Conservation (phyloP, 2,113 vertebrate species). For the Clarias batrachus region DNA sequence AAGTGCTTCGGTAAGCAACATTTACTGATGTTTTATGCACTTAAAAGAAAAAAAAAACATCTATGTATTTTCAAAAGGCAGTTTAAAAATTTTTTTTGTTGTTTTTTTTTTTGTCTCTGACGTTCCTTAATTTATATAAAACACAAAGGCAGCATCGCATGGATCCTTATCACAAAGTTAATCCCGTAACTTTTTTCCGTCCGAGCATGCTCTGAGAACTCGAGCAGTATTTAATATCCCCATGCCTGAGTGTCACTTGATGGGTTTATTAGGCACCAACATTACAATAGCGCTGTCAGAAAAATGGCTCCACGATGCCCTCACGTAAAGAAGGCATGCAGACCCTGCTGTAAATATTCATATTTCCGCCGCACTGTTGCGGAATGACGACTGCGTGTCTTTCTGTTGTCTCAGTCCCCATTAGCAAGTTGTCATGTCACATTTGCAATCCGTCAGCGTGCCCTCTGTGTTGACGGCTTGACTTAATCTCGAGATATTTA, state of each 20-base stretch:
- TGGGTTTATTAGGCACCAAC: background rate
- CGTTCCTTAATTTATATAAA: background rate
- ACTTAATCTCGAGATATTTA: conserved; percentile 10
- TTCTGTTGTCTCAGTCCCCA: background rate
- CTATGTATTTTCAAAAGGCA: background rate
- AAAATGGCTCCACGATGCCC: background rate
- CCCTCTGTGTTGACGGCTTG: conserved; percentile 2
- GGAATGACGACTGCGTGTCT: background rate
- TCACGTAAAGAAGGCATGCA: background rate
- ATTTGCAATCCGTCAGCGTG: background rate
- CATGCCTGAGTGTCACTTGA: background rate
- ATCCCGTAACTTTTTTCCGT: too few relatives aligned
- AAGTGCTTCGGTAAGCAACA: background rate
- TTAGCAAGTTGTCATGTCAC: conserved; percentile 10
- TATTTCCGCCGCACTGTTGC: background rate
- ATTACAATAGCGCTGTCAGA: background rate
- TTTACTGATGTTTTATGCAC: background rate
- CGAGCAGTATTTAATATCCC: background rate
- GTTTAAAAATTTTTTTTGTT: background rate
- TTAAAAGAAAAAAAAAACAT: background rate
- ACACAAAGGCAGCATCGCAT: background rate
- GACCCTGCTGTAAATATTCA: background rate
- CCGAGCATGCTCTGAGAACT: background rate
- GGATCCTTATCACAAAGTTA: background rate
- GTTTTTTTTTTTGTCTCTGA: background rate